These are phyloP conservation scores for Dendrolimus punctatus DNA, from an alignment of 1,140 invertebrate genomes.

Conservation along the genomic window DNA sequence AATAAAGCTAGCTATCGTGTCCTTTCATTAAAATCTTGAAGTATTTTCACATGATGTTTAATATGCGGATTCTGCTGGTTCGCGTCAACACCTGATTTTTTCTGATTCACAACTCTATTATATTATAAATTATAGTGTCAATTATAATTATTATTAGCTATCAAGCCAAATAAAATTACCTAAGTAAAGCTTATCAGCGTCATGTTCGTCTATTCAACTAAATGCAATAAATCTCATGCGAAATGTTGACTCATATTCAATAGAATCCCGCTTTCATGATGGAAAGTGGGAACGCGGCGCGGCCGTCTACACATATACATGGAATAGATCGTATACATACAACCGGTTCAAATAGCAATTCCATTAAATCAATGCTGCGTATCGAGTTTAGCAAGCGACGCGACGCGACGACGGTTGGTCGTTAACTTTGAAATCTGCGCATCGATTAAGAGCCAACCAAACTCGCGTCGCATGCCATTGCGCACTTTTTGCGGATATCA, in stretches of 20 bases:
- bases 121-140: no score
- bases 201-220: no score
- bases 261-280: slow-evolving; percentile 17
- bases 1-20: no score
- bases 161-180: no score
- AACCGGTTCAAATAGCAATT: slow-evolving; percentile 46
- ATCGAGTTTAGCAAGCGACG: slow-evolving; percentile 26
- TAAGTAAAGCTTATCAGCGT: no score
- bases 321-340: slow-evolving; percentile 25
- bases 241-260: slow-evolving; percentile 20
- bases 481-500: slow-evolving; percentile 64
- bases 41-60: no score
- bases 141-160: no score
- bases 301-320: slow-evolving; percentile 27
- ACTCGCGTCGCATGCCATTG: slow-evolving; percentile 42
- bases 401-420: slow-evolving; percentile 19
- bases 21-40: no score
- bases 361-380: slow-evolving; percentile 39
- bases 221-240: no score
- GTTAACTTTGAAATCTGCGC: slow-evolving; percentile 33
- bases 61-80: no score
- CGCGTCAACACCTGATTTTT: no score
- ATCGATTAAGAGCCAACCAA: slow-evolving; percentile 43
- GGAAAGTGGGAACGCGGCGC: slow-evolving; percentile 35
- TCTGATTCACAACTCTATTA: no score